A percentile compares a stretch with the other conserved stretches of the same genome.
Evolutionary conservation across 2,797 vertebrate species (phyloP).

Genomic region (Hybognathus amarus): DNA sequence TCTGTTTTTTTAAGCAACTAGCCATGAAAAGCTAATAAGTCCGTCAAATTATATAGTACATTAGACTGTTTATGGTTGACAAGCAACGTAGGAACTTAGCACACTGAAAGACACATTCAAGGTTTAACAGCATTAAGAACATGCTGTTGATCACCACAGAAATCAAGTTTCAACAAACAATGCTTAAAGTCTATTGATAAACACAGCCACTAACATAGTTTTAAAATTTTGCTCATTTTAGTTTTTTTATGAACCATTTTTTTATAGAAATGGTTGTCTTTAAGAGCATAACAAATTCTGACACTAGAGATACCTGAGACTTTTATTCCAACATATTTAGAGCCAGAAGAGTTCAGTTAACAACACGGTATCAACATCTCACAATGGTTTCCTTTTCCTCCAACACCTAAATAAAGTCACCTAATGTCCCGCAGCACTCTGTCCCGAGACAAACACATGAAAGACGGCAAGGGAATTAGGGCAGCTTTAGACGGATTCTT

Average conservation of each 20-base stretch:
- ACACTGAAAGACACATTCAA: constrained; percentile 9
- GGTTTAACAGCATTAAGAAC: background rate
- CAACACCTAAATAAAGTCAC: background rate
- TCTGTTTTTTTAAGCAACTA: background rate
- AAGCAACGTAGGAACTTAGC: constrained; percentile 1
- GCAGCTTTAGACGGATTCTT: constrained; percentile 27
- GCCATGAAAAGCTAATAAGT: background rate
- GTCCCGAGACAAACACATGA: constrained; percentile 13
- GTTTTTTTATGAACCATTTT: too few species aligned
- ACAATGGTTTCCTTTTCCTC: background rate
- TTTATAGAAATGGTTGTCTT: background rate
- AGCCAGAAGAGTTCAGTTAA: background rate
- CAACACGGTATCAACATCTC: background rate
- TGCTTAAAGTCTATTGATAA: background rate
- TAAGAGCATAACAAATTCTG: background rate
- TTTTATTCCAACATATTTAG: background rate
- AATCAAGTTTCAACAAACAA: background rate
- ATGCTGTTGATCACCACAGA: constrained; percentile 1
- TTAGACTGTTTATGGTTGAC: background rate
- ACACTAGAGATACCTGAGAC: background rate
- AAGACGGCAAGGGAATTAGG: constrained; percentile 15
- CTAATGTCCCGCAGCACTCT: background rate
- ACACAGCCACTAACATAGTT: background rate
- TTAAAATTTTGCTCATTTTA: background rate
- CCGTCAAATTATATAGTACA: background rate